Conservation (phyloP, 2,888 invertebrate species). For the Oscheius sp. region DNA sequence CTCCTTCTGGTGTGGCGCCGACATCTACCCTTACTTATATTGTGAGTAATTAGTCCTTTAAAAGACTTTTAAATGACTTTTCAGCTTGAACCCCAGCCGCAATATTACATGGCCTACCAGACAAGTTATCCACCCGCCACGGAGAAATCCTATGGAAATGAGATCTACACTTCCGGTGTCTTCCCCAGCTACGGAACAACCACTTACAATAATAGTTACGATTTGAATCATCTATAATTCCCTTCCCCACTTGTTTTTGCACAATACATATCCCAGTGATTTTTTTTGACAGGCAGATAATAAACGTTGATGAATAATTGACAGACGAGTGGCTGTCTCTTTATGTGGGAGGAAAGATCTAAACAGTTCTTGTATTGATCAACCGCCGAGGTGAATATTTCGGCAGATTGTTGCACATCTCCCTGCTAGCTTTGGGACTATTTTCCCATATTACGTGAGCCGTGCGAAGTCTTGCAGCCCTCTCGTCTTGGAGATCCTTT, state of each 20-base stretch:
- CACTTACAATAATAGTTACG: neutral
- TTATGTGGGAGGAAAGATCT: too few species aligned
- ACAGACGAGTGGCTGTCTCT: too few species aligned
- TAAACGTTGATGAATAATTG: neutral
- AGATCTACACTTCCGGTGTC: neutral
- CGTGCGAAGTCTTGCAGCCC: too few species aligned
- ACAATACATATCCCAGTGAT: constrained; percentile 19
- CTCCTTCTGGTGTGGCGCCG: too few species aligned
- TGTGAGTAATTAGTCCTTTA: too few species aligned
- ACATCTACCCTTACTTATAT: too few species aligned
- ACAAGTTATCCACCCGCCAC: neutral
- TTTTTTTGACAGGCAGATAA: neutral
- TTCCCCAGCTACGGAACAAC: neutral
- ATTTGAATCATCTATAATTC: neutral
- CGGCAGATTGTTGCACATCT: too few species aligned
- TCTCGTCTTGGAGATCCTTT: too few species aligned
- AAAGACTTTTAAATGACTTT: neutral
- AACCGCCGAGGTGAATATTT: too few species aligned
- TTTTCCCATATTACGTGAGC: too few species aligned
- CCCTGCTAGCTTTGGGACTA: too few species aligned
- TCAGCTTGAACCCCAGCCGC: neutral
- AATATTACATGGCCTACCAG: neutral
- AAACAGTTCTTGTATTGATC: too few species aligned
- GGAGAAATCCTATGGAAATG: neutral
- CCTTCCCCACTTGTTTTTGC: neutral